phyloP scores from a whole-genome alignment of 2,888 invertebrate genomes.

The Pomacea canaliculata region DNA sequence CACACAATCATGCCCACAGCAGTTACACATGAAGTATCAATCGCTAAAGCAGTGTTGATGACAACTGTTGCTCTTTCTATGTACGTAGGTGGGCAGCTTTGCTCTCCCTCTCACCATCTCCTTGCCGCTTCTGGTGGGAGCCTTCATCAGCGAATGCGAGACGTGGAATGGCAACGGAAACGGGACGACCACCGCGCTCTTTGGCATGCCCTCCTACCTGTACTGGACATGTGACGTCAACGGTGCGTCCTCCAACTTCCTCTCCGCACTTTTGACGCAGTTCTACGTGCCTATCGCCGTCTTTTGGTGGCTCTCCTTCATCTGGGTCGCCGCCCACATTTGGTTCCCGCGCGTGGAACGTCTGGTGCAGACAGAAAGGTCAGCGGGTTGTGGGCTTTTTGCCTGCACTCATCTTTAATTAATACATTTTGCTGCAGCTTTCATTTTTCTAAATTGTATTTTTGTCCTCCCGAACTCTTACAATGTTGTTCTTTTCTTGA shows the following conservation, averaged over 20 bases:
- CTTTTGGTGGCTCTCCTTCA: constrained; percentile 60
- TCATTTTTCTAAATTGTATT: too few species aligned
- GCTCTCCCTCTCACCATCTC: constrained; percentile 95
- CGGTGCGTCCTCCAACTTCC: constrained; percentile 71
- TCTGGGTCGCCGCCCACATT: constrained; percentile 60
- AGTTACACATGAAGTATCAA: too few species aligned
- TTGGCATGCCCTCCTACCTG: constrained; percentile 84
- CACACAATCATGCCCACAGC: too few species aligned
- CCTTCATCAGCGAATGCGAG: constrained; percentile 90
- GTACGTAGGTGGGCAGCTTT: constrained; percentile 84
- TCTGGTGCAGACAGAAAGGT: constrained; percentile 59
- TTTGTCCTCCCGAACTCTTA: too few species aligned
- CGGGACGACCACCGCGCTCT: constrained; percentile 34
- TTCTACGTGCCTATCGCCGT: constrained; percentile 53
- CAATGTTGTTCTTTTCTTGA: too few species aligned
- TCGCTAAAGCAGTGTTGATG: too few species aligned
- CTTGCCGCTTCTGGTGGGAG: constrained; percentile 88
- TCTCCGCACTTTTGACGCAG: constrained; percentile 42
- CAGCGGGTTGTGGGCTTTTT: constrained; percentile 1
- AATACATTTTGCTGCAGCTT: not conserved
- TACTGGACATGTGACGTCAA: constrained; percentile 92
- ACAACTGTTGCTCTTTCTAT: too few species aligned
- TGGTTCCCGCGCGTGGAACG: constrained; percentile 60
- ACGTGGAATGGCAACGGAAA: constrained; percentile 75
- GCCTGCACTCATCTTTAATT: not conserved